Evolutionary conservation across 2,888 invertebrate genomes (phyloP).

Genomic region (Chaitophorus viminalis): DNA sequence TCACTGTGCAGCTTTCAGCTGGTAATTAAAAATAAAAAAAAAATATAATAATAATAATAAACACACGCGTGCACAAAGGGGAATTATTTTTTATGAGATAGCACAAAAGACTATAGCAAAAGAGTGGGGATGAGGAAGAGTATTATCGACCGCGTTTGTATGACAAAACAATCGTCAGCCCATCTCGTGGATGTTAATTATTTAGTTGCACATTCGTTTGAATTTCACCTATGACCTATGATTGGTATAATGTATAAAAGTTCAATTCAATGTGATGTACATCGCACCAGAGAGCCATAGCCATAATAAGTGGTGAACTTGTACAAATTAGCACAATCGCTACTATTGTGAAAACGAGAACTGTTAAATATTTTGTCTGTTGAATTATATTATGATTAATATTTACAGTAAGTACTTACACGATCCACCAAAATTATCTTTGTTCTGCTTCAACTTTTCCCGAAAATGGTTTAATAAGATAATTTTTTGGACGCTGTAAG

Average conservation of each 20-base stretch:
- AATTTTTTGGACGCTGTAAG: background rate
- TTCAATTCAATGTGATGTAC: background rate
- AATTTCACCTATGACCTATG: background rate
- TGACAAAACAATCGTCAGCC: background rate
- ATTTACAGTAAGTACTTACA: too few species aligned
- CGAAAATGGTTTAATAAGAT: background rate
- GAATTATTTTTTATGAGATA: background rate
- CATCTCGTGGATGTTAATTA: slow-evolving; percentile 22
- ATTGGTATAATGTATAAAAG: background rate
- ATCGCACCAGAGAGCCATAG: background rate
- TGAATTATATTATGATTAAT: too few species aligned
- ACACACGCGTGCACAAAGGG: background rate
- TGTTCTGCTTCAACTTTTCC: too few species aligned
- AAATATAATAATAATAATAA: background rate
- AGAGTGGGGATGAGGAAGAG: background rate
- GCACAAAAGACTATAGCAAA: background rate
- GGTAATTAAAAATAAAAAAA: slow-evolving; percentile 20
- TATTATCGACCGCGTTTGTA: background rate
- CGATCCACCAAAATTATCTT: too few species aligned
- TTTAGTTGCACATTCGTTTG: background rate
- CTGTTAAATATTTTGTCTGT: too few species aligned
- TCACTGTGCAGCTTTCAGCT: background rate
- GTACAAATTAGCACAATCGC: background rate
- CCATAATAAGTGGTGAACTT: background rate
- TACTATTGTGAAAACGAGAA: too few species aligned